Evolutionary conservation across 2,113 vertebrate species (phyloP).

Genomic region (Lepidiolamprologus cunningtoni): DNA sequence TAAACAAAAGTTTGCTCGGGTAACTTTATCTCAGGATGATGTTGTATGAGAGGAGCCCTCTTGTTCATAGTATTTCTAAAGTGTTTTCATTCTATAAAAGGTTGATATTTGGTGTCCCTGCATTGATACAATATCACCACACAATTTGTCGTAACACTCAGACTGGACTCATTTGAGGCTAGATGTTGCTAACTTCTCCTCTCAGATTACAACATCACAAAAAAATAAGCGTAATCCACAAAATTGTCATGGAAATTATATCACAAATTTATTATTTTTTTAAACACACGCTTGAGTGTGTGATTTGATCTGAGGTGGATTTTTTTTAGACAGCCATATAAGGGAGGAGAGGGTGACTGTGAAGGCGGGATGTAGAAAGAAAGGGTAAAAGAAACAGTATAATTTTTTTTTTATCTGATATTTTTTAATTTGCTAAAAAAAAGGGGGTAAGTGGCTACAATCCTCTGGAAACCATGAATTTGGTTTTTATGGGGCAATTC

Average conservation of each 20-base stretch:
- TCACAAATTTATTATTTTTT: not conserved
- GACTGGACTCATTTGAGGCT: not conserved
- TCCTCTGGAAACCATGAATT: not conserved
- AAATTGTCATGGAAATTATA: not conserved
- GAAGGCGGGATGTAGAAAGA: not conserved
- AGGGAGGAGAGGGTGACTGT: not conserved
- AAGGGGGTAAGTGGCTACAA: not conserved
- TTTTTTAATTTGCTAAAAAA: not conserved
- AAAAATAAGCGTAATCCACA: accelerated
- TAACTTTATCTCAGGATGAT: not conserved
- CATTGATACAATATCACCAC: not conserved
- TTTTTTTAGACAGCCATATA: not conserved
- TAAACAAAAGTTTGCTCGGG: accelerated
- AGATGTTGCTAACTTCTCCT: not conserved
- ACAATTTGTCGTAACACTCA: not conserved
- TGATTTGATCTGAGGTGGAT: not conserved
- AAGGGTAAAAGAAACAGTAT: not conserved
- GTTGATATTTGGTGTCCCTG: not conserved
- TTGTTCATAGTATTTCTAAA: not conserved
- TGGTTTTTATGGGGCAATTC: not conserved
- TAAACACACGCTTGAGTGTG: not conserved
- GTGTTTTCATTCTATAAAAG: not conserved
- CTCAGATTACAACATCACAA: accelerated
- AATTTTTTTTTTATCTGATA: not conserved
- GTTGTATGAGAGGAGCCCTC: not conserved